Evolutionary conservation across 2,113 vertebrate genomes (phyloP).

Genomic region (Platysternon megacephalum): DNA sequence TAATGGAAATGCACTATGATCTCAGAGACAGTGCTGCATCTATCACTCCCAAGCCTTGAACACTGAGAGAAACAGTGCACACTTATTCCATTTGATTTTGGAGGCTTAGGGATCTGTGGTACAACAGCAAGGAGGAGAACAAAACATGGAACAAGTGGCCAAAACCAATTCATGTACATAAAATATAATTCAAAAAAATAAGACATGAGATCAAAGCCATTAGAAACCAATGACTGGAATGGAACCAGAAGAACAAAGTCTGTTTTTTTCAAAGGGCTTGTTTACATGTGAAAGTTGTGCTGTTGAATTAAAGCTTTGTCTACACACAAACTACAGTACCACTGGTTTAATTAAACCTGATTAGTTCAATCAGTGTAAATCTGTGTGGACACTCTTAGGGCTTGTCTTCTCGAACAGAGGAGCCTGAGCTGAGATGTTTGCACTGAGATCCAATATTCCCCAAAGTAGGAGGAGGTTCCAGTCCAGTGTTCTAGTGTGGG

Average conservation of each 20-base stretch:
- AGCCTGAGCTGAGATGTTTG: neutral
- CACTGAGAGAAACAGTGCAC: neutral
- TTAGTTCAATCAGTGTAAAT: neutral
- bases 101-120: neutral
- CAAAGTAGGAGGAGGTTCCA: neutral
- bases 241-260: neutral
- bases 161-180: neutral
- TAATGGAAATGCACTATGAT: neutral
- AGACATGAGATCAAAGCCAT: neutral
- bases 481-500: neutral
- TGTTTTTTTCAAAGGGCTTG: neutral
- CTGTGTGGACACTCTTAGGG: neutral
- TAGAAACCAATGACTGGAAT: neutral
- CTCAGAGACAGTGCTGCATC: neutral
- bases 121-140: neutral
- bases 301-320: neutral
- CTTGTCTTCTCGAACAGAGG: neutral
- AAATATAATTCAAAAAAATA: neutral
- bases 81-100: neutral
- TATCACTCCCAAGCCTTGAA: neutral
- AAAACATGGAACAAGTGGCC: neutral
- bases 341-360: neutral
- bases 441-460: neutral
- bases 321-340: neutral
- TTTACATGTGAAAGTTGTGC: neutral